phyloP scores from a whole-genome alignment of 1,140 invertebrate species.

The Mya arenaria region DNA sequence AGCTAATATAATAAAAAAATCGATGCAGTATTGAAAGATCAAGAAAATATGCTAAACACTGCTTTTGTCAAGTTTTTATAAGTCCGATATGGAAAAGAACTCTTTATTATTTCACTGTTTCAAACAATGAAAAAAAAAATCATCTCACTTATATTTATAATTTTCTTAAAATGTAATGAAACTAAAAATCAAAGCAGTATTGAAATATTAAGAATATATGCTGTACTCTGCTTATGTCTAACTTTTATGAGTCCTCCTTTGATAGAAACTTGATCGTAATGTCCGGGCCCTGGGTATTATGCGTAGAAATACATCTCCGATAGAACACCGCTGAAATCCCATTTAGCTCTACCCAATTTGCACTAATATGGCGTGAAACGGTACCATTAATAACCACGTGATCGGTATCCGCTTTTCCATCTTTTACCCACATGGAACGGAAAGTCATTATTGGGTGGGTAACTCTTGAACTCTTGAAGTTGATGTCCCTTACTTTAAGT shows the following conservation, averaged over 20 bases:
- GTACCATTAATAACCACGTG: conserved; percentile 49
- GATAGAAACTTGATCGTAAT: conserved; percentile 23
- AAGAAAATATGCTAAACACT: no score
- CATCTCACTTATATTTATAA: no score
- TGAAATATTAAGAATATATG: no score
- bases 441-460: conserved; percentile 42
- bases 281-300: conserved; percentile 49
- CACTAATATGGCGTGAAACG: conserved; percentile 41
- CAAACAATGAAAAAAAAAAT: no score
- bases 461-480: conserved; percentile 28
- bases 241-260: background rate
- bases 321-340: conserved; percentile 47
- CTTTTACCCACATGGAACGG: conserved; percentile 45
- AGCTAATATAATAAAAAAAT: no score
- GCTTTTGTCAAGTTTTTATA: no score
- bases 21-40: no score
- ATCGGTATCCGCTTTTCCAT: conserved; percentile 47
- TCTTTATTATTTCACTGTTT: no score
- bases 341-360: conserved; percentile 35
- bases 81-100: no score
- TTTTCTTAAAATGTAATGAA: no score
- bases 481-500: conserved; percentile 25
- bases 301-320: conserved; percentile 36
- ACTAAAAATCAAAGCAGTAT: no score
- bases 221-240: no score